Conservation (phyloP, 1,140 invertebrate genomes). For the Aphelenchoides fujianensis region DNA sequence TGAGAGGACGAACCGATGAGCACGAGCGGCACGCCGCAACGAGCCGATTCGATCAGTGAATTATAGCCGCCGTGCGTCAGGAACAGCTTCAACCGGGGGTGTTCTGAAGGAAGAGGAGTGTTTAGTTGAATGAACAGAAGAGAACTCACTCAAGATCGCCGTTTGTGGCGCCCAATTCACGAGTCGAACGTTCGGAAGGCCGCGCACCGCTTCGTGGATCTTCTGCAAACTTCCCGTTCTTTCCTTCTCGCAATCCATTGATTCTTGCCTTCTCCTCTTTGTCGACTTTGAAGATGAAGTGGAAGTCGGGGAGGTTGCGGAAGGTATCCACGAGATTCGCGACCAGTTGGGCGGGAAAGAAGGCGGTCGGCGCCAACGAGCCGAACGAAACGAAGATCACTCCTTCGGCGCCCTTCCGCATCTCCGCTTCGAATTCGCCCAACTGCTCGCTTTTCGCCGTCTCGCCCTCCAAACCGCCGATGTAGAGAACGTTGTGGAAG, state of each 20-base stretch:
- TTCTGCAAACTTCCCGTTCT: background rate
- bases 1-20: conserved; percentile 3
- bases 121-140: background rate
- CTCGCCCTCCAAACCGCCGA: conserved; percentile 34
- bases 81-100: background rate
- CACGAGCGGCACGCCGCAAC: background rate
- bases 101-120: too few species aligned
- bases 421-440: conserved; percentile 26
- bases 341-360: conserved; percentile 25
- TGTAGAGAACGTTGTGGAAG: conserved; percentile 33
- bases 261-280: conserved; percentile 28
- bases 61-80: conserved; percentile 13
- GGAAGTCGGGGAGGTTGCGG: conserved; percentile 26
- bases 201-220: background rate
- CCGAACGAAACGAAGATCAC: conserved; percentile 39
- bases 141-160: conserved; percentile 3
- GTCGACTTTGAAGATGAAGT: conserved; percentile 44
- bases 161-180: background rate
- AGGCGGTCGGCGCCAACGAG: conserved; percentile 15
- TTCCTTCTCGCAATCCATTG: background rate
- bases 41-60: conserved; percentile 1
- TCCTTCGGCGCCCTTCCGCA: conserved; percentile 38
- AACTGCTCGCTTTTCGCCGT: background rate
- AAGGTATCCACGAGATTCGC: conserved; percentile 31
- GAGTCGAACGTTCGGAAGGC: background rate